Conservation (phyloP, 2,113 vertebrate genomes). For the Rhombomys opimus region DNA sequence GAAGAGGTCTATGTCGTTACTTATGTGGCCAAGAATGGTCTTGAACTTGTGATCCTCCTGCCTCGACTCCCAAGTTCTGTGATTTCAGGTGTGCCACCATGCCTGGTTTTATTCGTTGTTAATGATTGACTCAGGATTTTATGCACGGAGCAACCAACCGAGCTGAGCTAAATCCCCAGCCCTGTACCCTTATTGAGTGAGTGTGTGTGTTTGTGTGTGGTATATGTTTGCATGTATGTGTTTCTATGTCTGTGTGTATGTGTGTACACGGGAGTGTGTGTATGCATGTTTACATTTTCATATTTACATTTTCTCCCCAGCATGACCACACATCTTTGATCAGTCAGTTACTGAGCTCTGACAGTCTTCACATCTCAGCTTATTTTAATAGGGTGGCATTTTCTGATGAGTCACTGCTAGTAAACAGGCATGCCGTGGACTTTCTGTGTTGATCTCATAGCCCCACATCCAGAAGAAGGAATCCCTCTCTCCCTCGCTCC, state of each 20-base stretch:
- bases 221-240: not conserved
- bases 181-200: not conserved
- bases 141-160: not conserved
- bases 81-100: not conserved
- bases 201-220: not conserved
- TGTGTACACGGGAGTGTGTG: not conserved
- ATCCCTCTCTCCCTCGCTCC: not conserved
- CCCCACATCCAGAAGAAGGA: not conserved
- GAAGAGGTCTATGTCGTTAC: not conserved
- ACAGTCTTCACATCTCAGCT: not conserved
- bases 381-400: not conserved
- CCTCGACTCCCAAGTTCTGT: not conserved
- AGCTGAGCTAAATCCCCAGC: not conserved
- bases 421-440: not conserved
- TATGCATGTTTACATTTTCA: not conserved
- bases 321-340: not conserved
- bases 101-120: not conserved
- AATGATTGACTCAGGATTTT: not conserved
- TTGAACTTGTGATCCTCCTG: not conserved
- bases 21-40: not conserved
- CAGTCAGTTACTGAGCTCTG: not conserved
- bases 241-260: not conserved
- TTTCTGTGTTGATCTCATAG: conserved; percentile 3
- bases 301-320: not conserved
- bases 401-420: not conserved